These are phyloP conservation scores for Temnothorax rugatulus DNA, from an alignment of 2,888 invertebrate species.

Conservation along the genomic window DNA sequence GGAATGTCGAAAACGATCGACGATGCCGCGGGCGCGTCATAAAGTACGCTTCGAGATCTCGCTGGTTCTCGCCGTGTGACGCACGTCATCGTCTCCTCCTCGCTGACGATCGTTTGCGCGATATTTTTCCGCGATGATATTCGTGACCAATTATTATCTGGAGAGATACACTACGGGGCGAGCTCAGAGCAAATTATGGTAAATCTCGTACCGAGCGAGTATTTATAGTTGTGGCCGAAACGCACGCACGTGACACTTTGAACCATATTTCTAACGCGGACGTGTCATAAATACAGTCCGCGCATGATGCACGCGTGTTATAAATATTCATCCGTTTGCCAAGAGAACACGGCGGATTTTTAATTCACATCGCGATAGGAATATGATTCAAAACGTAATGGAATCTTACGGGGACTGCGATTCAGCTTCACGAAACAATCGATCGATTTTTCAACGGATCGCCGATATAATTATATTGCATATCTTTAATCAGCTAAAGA, in stretches of 20 bases:
- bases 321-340: constrained; percentile 48
- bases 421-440: not conserved
- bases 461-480: not conserved
- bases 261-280: constrained; percentile 40
- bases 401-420: not conserved
- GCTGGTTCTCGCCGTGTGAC: not conserved
- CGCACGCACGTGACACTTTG: constrained; percentile 37
- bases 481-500: not conserved
- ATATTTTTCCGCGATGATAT: not conserved
- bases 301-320: constrained; percentile 34
- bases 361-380: not conserved
- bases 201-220: constrained; percentile 23
- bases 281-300: constrained; percentile 31
- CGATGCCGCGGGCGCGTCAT: constrained; percentile 22
- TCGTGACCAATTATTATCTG: constrained; percentile 19
- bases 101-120: not conserved
- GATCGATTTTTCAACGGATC: not conserved
- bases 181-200: constrained; percentile 26
- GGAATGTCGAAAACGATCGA: constrained; percentile 24
- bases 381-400: not conserved
- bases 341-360: constrained; percentile 10
- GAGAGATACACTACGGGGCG: not conserved
- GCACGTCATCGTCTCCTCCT: not conserved
- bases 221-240: constrained; percentile 45
- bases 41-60: constrained; percentile 21